Percentiles rank a stretch among this genome's conserved stretches.
Conservation (phyloP, 2,797 vertebrate species). For the Varecia variegata region DNA sequence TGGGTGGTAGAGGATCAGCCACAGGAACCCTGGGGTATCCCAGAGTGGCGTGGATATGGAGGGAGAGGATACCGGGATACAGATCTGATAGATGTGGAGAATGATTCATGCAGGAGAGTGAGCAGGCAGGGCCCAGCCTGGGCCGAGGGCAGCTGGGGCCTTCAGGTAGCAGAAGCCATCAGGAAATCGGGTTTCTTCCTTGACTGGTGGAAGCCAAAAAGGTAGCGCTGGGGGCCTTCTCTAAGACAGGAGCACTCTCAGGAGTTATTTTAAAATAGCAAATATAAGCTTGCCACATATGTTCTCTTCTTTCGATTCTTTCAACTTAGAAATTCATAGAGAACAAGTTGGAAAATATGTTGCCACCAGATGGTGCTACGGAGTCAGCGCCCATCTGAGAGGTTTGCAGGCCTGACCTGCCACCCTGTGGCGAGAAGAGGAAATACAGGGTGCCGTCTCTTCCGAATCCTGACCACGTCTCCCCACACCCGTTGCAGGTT, state of each 20-base stretch:
- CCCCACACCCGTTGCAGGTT: too few relatives aligned
- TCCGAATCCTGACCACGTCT: background rate
- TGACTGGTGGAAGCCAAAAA: background rate
- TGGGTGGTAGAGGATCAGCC: background rate
- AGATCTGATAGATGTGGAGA: background rate
- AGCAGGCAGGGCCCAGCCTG: too few relatives aligned
- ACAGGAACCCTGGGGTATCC: background rate
- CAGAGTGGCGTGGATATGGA: background rate
- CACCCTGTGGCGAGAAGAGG: slow-evolving; percentile 15
- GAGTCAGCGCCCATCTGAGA: background rate
- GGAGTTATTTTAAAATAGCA: background rate
- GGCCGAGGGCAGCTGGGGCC: background rate
- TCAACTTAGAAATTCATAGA: background rate
- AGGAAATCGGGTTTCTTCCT: background rate
- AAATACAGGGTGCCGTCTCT: background rate
- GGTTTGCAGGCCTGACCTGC: slow-evolving; percentile 27
- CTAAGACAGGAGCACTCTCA: background rate
- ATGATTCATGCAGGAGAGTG: background rate
- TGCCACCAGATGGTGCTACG: background rate
- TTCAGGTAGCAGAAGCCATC: background rate
- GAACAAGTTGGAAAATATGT: background rate
- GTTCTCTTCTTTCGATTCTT: background rate
- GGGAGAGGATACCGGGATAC: background rate
- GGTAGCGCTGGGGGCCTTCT: background rate
- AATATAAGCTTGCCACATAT: background rate